These are phyloP conservation scores for Eurystomus gularis DNA, from an alignment of 2,113 vertebrate species.

Conservation along the genomic window DNA sequence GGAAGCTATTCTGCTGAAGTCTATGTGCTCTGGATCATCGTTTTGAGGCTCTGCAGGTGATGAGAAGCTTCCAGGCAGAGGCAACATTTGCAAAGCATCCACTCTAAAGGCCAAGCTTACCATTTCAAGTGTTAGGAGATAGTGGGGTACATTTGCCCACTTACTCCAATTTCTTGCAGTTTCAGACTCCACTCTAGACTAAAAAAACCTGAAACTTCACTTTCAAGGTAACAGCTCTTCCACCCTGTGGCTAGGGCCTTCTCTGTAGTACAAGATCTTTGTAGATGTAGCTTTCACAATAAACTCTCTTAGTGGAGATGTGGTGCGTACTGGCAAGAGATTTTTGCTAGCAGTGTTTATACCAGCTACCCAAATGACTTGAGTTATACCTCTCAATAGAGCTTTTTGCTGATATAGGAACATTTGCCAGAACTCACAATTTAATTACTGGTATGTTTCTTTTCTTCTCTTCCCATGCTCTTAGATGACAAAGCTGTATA, in stretches of 20 bases:
- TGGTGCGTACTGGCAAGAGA: background rate
- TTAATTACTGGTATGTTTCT: background rate
- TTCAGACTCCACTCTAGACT: background rate
- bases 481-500: background rate
- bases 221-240: background rate
- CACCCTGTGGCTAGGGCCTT: background rate
- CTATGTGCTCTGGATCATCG: rapidly evolving
- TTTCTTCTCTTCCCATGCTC: background rate
- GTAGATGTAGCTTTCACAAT: background rate
- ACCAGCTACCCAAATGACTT: background rate
- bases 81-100: background rate
- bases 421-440: background rate
- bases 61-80: background rate
- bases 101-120: background rate
- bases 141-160: background rate
- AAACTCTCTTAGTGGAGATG: background rate
- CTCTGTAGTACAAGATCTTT: background rate
- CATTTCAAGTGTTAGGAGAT: background rate
- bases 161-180: background rate
- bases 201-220: background rate
- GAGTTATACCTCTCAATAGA: background rate
- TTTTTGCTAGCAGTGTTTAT: background rate
- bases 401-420: background rate
- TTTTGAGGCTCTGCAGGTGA: background rate
- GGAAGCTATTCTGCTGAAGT: background rate